phyloP scores from a whole-genome alignment of 2,888 invertebrate species.

The Lamproptera curius region DNA sequence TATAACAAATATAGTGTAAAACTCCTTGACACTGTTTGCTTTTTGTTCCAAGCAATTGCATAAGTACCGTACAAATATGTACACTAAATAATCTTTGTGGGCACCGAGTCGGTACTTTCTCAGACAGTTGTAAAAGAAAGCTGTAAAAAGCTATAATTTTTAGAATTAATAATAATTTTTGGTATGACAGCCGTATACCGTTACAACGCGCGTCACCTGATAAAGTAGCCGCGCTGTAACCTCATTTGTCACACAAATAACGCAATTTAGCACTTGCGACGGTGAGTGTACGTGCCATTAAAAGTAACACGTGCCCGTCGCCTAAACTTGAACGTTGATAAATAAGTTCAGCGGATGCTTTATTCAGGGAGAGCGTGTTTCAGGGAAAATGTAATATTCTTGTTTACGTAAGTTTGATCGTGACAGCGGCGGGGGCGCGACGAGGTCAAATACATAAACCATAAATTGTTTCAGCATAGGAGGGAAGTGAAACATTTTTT shows the following conservation, averaged over 20 bases:
- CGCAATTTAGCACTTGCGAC: neutral
- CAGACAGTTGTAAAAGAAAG: too few relatives aligned
- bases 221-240: neutral
- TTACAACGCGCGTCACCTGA: neutral
- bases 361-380: constrained; percentile 16
- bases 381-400: constrained; percentile 40
- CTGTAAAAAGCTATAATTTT: too few relatives aligned
- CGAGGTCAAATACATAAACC: constrained; percentile 65
- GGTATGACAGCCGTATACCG: too few relatives aligned
- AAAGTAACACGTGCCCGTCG: constrained; percentile 4
- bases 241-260: neutral
- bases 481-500: constrained; percentile 50
- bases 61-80: too few relatives aligned
- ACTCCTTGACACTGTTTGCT: too few relatives aligned
- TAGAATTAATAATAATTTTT: too few relatives aligned
- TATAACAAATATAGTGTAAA: too few relatives aligned
- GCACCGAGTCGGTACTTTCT: too few relatives aligned
- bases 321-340: constrained; percentile 6
- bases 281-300: constrained; percentile 1
- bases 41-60: too few relatives aligned
- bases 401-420: constrained; percentile 50
- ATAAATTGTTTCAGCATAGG: constrained; percentile 55
- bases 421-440: constrained; percentile 43
- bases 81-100: too few relatives aligned
- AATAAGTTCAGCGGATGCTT: constrained; percentile 10